phyloP scores from a whole-genome alignment of 2,113 vertebrate genomes.

The Pungitius pungitius region DNA sequence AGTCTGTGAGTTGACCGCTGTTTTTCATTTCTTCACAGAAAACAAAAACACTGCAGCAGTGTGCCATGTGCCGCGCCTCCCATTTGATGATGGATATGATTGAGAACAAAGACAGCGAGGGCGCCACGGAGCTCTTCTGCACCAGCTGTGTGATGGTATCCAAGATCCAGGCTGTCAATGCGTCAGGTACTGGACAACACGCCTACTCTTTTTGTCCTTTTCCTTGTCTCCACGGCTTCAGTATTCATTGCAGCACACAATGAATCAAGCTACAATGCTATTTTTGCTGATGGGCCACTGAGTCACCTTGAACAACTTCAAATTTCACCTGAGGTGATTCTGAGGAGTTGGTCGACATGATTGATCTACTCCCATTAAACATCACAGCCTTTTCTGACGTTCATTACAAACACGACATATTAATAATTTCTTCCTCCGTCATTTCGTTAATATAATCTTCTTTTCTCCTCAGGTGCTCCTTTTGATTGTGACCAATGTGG shows the following conservation, averaged over 20 bases:
- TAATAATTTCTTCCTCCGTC: background rate
- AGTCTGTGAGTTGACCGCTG: background rate
- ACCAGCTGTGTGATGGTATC: conserved; percentile 88
- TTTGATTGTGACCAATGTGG: conserved; percentile 91
- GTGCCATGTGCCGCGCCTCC: conserved; percentile 85
- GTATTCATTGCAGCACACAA: background rate
- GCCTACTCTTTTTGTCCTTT: background rate
- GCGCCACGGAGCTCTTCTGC: conserved; percentile 88
- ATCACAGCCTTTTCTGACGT: background rate
- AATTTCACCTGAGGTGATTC: background rate
- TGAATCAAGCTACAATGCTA: background rate
- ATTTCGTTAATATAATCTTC: background rate
- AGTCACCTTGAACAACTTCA: background rate
- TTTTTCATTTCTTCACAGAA: conserved; percentile 77
- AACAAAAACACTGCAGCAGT: conserved; percentile 84
- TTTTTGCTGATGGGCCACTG: background rate
- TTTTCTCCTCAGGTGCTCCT: conserved; percentile 78
- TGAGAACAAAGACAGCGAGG: conserved; percentile 81
- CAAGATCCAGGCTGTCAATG: conserved; percentile 88
- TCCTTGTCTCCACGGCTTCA: background rate
- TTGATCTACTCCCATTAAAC: background rate
- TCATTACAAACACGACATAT: background rate
- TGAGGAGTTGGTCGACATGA: background rate
- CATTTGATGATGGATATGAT: conserved; percentile 86
- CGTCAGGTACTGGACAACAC: conserved; percentile 82